Evolutionary conservation across 2,888 invertebrate species (phyloP), one percentile per base, ranked within the genome.

Genomic region (Nomada ruficornis): DNA sequence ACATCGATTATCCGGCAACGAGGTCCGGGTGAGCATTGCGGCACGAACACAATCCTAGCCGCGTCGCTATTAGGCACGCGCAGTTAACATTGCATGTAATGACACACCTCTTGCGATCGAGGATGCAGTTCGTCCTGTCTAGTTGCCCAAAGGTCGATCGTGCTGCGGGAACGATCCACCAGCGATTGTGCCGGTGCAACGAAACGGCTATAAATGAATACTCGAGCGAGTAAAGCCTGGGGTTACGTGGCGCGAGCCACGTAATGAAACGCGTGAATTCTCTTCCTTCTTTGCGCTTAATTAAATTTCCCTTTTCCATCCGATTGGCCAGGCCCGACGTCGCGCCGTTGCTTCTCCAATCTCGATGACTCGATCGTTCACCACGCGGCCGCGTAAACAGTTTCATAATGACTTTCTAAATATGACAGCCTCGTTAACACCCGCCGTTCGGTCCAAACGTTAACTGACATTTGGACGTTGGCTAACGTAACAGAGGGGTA

Each of bases 21-120:
- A 85, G 86, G 78, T 80, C 88, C 86, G 86, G 77, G 78, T 80
- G 72, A 86, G 85, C 86, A 80, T 78, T 74, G 78, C 85, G 75
- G 74, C 83, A 80, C 78, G 85, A 80, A 74, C 77, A 79, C 77
- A 83, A 76, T 85, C 80, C 83, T 86, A 76, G 88, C 77, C 80
- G 85, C 80, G 82, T 77, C 64, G 84, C 86, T 87, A 89, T 89
- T 89, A 89, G 89, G 81, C 83, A 88, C 88, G 89, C 89, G 88
- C 86, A 90, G 87, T 90, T 90, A 88, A 84, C 90, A 89, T 89
- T 84, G 88, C 86, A 78, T 82, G 85, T 90, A 90, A 90, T 88
- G 89, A 90, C 89, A 89, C 90, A 89, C 89, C 88, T 90, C 88
- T 80, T 29, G 89, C 82, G 79, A 84, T 80, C 75, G 83, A 87